Evolutionary conservation across 2,797 vertebrate genomes (phyloP).

Genomic region (Limosa lapponica): DNA sequence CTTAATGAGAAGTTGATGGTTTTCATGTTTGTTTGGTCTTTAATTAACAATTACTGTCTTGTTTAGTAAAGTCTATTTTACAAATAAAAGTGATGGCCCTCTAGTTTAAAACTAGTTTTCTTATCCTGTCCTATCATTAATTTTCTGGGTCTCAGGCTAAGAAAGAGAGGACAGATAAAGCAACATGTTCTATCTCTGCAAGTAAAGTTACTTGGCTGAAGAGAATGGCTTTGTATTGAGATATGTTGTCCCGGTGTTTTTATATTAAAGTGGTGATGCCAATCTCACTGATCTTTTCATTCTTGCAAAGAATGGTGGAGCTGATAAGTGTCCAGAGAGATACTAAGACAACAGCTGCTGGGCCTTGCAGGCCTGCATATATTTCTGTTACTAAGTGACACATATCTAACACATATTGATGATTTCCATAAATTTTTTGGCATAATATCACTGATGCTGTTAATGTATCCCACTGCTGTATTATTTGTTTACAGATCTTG

Average conservation of each 20-base stretch:
- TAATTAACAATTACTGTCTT: background rate
- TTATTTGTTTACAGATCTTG: background rate
- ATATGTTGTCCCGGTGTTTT: background rate
- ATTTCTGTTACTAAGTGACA: background rate
- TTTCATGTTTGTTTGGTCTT: background rate
- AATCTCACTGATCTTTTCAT: background rate
- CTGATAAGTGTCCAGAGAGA: background rate
- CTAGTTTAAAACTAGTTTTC: background rate
- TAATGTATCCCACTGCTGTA: background rate
- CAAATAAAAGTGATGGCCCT: background rate
- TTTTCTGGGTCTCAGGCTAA: background rate
- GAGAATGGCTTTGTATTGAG: background rate
- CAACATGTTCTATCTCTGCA: background rate
- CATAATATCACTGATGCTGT: background rate
- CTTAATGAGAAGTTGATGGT: background rate
- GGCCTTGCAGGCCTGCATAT: background rate
- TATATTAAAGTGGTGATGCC: background rate
- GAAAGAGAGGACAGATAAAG: background rate
- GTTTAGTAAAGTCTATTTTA: background rate
- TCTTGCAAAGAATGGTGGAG: background rate
- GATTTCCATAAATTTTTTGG: background rate
- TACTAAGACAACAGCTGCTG: background rate
- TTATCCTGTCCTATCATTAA: background rate
- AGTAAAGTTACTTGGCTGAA: background rate
- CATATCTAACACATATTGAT: background rate